A percentile compares a stretch with the other conserved stretches of the same genome.
These are phyloP conservation scores for Bradypodion ventrale DNA, from an alignment of 2,797 vertebrate species.

Conservation along the genomic window DNA sequence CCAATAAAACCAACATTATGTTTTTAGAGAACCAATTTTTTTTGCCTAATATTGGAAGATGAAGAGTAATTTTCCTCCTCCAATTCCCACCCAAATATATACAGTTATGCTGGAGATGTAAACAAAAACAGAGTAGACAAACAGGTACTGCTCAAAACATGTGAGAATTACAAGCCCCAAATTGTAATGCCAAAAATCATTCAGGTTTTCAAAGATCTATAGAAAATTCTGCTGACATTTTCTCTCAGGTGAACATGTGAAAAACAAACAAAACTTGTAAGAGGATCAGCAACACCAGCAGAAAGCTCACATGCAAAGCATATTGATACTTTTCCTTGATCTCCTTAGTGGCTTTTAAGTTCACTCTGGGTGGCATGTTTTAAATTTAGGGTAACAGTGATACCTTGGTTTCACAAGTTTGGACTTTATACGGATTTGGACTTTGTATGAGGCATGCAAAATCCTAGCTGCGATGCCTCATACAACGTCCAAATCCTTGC, in stretches of 20 bases:
- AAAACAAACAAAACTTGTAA: constrained; percentile 33
- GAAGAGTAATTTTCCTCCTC: neutral
- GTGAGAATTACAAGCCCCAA: constrained; percentile 15
- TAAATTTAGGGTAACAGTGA: constrained; percentile 55
- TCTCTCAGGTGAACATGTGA: constrained; percentile 10
- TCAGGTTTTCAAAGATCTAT: constrained; percentile 19
- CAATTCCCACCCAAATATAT: neutral
- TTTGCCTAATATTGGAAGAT: neutral
- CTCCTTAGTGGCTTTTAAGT: constrained; percentile 56
- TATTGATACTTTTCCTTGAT: constrained; percentile 45
- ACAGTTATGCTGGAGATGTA: neutral
- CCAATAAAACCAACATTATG: neutral
- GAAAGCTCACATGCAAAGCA: constrained; percentile 29
- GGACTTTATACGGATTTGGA: too few relatives aligned
- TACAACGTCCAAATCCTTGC: too few relatives aligned
- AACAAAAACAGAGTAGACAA: neutral
- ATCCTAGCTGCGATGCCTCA: too few relatives aligned
- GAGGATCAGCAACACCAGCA: neutral
- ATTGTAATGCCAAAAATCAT: constrained; percentile 7
- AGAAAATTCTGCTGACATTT: constrained; percentile 31
- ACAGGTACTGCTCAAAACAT: neutral
- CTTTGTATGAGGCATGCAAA: too few relatives aligned
- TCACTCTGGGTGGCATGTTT: constrained; percentile 57
- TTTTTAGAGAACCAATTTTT: neutral
- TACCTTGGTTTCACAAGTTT: too few relatives aligned